Evolutionary conservation across 2,888 invertebrate genomes (phyloP).

Genomic region (Philhelius pedissequus): DNA sequence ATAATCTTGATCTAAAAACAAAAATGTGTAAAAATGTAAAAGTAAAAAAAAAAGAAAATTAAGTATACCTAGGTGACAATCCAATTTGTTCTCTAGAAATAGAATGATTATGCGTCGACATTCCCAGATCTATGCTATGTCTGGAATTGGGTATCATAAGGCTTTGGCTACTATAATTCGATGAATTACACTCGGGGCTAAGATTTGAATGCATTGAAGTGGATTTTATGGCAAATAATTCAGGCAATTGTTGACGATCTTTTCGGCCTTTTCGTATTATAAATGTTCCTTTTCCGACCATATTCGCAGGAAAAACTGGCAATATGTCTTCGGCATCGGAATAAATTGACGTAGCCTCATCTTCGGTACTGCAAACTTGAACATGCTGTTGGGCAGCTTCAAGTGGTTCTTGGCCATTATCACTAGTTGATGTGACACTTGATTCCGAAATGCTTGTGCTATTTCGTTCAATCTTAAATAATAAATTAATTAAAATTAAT

Average conservation of each 20-base stretch:
- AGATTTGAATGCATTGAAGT: conserved; percentile 83
- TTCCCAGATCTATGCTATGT: conserved; percentile 85
- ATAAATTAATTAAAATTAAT: background rate
- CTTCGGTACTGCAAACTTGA: conserved; percentile 85
- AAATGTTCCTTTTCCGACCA: conserved; percentile 86
- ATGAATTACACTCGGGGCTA: conserved; percentile 80
- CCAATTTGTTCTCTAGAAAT: conserved; percentile 58
- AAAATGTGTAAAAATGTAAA: background rate
- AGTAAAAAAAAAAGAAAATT: background rate
- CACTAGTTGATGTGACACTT: conserved; percentile 86
- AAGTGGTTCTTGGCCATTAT: conserved; percentile 62
- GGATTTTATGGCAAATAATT: conserved; percentile 75
- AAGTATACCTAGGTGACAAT: conserved; percentile 73
- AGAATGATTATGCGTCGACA: conserved; percentile 80
- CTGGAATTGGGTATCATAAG: conserved; percentile 82
- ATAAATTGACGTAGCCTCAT: conserved; percentile 84
- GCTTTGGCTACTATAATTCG: conserved; percentile 52
- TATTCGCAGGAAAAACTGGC: conserved; percentile 77
- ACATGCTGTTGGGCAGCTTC: conserved; percentile 73
- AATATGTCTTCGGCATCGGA: conserved; percentile 80
- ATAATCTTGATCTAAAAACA: conserved; percentile 72
- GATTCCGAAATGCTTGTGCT: conserved; percentile 74
- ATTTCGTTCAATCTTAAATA: conserved; percentile 31
- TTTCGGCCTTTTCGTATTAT: conserved; percentile 87
- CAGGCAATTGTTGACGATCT: conserved; percentile 84